Base-by-base conservation (phyloP, 2,888 invertebrate species). In the Spicauda simplicius region DNA sequence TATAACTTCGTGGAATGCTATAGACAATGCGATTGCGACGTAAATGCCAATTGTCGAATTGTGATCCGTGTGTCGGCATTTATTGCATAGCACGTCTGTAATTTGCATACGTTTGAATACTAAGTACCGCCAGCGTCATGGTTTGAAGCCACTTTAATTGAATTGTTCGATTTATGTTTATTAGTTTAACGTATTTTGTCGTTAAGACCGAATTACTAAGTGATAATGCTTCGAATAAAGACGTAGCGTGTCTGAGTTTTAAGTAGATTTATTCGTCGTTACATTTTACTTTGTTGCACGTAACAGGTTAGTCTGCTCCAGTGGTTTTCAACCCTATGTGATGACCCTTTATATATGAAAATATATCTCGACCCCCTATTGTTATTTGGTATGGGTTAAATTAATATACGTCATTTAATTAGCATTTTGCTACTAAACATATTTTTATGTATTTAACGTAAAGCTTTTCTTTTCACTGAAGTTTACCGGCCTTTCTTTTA, bases 101-200 rank as follows among this genome's bases (percentile, higher is more conserved):
- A 93, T 93, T 92, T 92, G 91, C 92, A 93, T 92, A 88, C 88
- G 92, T 93, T 92, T 93, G 92, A 91, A 93, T 92, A 91, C 87
- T 90, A 91, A 92, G 88, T 90, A 84, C 82, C 80, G 74, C 73
- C 78, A 79, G 82, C 86, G 90, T 88, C 89, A 91, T 79, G 85
- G 90, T 86, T 88, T 87, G 82, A 83, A 87, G 86, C 84, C 83
- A 86, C 85, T 91, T 88, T 91, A 91, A 92, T 91, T 91, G 90
- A 90, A 91, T 90, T 87, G 84, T 90, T 89, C 88, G 83, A 88
- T 92, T 86, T 87, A 86, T 83, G 85, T 81, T 87, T 86, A 88
- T 87, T 84, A 82, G 78, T 81, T 77, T 73, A 76, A 84, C 79
- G 77, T 81, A 77, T 81, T 83, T 81, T 79, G 76, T 76, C 53